Conservation (phyloP, 2,113 vertebrate species). For the Ptyas mucosa region DNA sequence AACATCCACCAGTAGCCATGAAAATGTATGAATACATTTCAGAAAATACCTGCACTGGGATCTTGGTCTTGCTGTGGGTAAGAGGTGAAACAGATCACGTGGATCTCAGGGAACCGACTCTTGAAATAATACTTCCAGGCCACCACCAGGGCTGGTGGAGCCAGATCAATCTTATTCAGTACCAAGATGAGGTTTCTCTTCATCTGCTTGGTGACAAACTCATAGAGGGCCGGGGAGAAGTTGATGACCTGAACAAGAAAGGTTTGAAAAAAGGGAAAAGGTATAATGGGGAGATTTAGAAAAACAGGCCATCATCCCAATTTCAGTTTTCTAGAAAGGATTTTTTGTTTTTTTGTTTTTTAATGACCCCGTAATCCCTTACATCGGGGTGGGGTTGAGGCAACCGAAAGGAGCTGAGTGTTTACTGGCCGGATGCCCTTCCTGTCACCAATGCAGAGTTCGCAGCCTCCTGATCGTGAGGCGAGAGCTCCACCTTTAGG, state of each 20-base stretch:
- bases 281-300: not conserved
- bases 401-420: no score
- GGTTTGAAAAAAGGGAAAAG: not conserved
- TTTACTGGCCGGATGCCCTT: no score
- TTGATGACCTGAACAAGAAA: slow-evolving; percentile 76
- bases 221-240: slow-evolving; percentile 83
- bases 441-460: no score
- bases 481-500: no score
- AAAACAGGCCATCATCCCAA: not conserved
- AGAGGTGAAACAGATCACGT: slow-evolving; percentile 85
- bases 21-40: not conserved
- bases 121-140: slow-evolving; percentile 90
- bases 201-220: slow-evolving; percentile 80
- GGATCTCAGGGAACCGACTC: slow-evolving; percentile 78
- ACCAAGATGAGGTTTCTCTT: slow-evolving; percentile 82
- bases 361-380: no score
- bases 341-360: no score
- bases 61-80: slow-evolving; percentile 65
- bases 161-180: slow-evolving; percentile 87
- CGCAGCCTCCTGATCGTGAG: no score
- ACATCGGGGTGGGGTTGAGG: no score
- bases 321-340: not conserved
- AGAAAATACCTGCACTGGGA: slow-evolving; percentile 49
- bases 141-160: slow-evolving; percentile 77
- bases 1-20: not conserved